Evolutionary conservation across 2,113 vertebrate genomes (phyloP), one percentile per base, ranked within the genome.

Genomic region (Tragelaphus scriptus): DNA sequence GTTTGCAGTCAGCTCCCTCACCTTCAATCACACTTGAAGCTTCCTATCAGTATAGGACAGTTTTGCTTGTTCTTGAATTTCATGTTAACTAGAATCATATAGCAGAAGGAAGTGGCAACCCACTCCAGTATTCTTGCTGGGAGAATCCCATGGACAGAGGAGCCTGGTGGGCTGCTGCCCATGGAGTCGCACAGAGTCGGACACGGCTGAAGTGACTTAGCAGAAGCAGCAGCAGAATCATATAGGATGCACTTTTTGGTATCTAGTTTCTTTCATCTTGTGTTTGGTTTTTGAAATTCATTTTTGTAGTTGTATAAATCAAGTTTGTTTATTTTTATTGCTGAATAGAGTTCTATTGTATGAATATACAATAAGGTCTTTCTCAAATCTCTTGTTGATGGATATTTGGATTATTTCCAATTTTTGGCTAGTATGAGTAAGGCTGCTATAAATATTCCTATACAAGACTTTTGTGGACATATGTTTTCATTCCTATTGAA

Each of bases 401-500:
- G 91, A 14, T 97, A 89, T 91, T 96, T 97, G 95, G 61, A 47
- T 65, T 97, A 9, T 89, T 96, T 94, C 77, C 93, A 91, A 44
- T 61, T 97, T 85, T 86, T 63, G 61, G 49, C 44, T 61, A 71
- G 53, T 84, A 56, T 71, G 77, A 96, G 90, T 95, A 93, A 81
- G 75, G 7, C 28, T 85, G 40, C 85, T 95, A 91, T 94, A 92
- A 92, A 91, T 97, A 94, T 91, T 94, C 82, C 85, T 97, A 23
- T 91, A 89, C 4, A 71, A 91, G 47, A 23, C n/a, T 90, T 94
- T 97, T 97, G 84, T 97, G 68, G 51, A 15, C 55, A 93, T 85
- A 44, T 90, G 32, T 85, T 97, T 98, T 97, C 58, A 96, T 96
- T 93, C 91, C 65, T 92, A 49, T 98, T 89, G 63, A 49, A 79